Evolutionary conservation across 2,888 invertebrate species (phyloP).

Genomic region (Chrysomela aeneicollis): DNA sequence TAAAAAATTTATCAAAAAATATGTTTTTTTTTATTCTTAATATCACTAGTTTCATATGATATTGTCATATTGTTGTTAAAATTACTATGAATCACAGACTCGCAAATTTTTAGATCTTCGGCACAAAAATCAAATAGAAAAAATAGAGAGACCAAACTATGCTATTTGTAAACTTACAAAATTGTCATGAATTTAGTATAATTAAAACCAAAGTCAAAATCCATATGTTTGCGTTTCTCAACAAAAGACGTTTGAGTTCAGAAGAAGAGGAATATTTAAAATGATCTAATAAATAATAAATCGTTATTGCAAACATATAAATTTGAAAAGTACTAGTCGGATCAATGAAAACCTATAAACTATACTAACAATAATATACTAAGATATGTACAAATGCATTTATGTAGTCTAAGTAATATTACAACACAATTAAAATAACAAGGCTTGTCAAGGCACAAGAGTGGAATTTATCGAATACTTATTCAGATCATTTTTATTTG

Average conservation of each 20-base stretch:
- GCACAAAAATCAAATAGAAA: slow-evolving; percentile 32
- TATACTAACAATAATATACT: slow-evolving; percentile 43
- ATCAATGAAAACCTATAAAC: slow-evolving; percentile 31
- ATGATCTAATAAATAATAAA: slow-evolving; percentile 33
- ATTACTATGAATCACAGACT: slow-evolving; percentile 54
- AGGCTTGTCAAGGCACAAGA: slow-evolving; percentile 49
- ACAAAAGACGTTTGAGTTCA: slow-evolving; percentile 22
- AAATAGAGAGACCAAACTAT: slow-evolving; percentile 38
- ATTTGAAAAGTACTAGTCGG: slow-evolving; percentile 34
- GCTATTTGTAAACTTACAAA: slow-evolving; percentile 27
- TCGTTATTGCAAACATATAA: slow-evolving; percentile 35
- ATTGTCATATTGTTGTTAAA: slow-evolving; percentile 42
- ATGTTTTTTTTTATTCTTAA: slow-evolving; percentile 37
- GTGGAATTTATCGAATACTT: slow-evolving; percentile 20
- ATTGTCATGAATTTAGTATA: slow-evolving; percentile 34
- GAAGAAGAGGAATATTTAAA: slow-evolving; percentile 11
- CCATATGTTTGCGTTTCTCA: slow-evolving; percentile 31
- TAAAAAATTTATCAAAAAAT: slow-evolving; percentile 44
- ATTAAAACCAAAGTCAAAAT: slow-evolving; percentile 22
- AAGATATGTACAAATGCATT: slow-evolving; percentile 45
- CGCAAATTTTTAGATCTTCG: slow-evolving; percentile 43
- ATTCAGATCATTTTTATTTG: slow-evolving; percentile 6
- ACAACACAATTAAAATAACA: slow-evolving; percentile 52
- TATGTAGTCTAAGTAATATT: slow-evolving; percentile 53
- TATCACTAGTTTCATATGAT: slow-evolving; percentile 42